A percentile compares a stretch with the other conserved stretches of the same genome.
phyloP scores from a whole-genome alignment of 2,113 vertebrate species.

The Prinia subflava region DNA sequence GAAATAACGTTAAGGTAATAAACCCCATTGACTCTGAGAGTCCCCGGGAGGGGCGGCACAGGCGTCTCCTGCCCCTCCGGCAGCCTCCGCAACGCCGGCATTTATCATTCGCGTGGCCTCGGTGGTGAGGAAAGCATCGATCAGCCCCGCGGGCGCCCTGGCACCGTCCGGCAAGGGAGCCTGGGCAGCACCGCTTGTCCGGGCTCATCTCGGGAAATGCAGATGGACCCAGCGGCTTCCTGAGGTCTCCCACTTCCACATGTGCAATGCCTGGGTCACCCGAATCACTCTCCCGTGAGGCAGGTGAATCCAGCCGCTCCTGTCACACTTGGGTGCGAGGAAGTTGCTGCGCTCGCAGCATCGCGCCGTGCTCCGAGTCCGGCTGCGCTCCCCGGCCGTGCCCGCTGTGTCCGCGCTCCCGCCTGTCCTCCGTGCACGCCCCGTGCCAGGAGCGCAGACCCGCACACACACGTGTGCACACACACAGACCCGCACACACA shows the following conservation, averaged over 20 bases:
- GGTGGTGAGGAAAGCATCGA: neutral
- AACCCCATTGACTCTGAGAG: neutral
- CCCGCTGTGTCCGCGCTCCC: neutral
- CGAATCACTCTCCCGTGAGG: fast-evolving
- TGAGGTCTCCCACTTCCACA: neutral
- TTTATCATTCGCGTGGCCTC: neutral
- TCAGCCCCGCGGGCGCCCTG: neutral
- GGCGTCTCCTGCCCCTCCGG: neutral
- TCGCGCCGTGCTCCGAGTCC: fast-evolving
- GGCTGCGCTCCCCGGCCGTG: neutral
- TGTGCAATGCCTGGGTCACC: neutral
- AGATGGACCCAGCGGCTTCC: neutral
- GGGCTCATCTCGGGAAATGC: neutral
- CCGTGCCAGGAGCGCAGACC: neutral
- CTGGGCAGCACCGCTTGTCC: fast-evolving
- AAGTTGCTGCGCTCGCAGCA: neutral
- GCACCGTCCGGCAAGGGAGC: neutral
- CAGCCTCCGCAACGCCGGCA: neutral
- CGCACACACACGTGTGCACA: neutral
- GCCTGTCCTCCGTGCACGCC: neutral
- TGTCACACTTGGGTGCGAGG: fast-evolving
- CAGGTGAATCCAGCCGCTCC: neutral
- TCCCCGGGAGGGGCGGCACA: neutral
- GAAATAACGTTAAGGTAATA: conserved; percentile 12
- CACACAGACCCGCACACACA: no score